phyloP scores from a whole-genome alignment of 2,113 vertebrate genomes.

The Microcebus murinus region DNA sequence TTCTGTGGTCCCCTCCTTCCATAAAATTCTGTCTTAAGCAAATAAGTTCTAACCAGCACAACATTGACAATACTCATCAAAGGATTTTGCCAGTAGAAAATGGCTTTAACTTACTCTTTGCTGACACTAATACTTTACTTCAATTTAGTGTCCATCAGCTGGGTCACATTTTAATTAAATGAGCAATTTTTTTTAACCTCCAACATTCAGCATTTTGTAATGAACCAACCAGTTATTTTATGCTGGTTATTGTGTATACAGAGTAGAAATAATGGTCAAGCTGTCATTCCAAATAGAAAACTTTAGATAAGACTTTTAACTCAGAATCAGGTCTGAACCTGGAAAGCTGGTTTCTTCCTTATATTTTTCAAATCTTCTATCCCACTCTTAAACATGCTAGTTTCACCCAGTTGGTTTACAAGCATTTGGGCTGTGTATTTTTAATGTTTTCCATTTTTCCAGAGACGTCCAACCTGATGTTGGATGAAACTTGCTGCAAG shows the following conservation, averaged over 20 bases:
- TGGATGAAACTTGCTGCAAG: not conserved
- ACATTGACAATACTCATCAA: not conserved
- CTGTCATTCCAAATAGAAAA: not conserved
- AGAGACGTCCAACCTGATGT: not conserved
- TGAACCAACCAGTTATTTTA: not conserved
- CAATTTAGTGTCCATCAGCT: not conserved
- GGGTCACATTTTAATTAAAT: not conserved
- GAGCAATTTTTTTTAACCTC: conserved; percentile 7
- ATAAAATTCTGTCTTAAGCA: not conserved
- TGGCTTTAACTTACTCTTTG: not conserved
- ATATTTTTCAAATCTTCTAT: not conserved
- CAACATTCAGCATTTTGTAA: not conserved
- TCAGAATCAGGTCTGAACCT: not conserved
- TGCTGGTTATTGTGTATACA: not conserved
- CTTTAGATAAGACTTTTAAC: not conserved
- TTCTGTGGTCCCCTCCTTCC: not conserved
- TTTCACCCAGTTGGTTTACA: not conserved
- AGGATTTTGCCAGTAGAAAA: not conserved
- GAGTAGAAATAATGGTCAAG: not conserved
- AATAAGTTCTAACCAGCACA: not conserved
- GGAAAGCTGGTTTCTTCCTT: not conserved
- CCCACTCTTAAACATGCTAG: not conserved
- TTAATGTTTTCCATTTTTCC: not conserved
- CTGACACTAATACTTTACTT: not conserved
- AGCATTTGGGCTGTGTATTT: not conserved